These are phyloP conservation scores for Protosalanx chinensis DNA, from an alignment of 2,797 vertebrate species.

Conservation along the genomic window DNA sequence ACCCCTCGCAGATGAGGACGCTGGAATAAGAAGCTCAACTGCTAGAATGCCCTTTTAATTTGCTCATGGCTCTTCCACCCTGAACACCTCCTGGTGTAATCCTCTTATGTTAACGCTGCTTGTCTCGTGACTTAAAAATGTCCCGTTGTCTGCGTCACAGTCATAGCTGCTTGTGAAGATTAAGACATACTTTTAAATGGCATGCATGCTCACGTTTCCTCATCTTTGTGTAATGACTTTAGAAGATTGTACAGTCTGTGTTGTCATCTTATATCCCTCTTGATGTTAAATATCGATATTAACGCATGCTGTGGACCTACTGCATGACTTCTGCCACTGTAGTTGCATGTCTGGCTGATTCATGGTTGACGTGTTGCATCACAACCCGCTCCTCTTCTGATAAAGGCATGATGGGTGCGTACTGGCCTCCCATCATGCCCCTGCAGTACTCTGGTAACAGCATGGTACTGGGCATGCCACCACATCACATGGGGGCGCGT, in stretches of 20 bases:
- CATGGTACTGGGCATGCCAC: conserved; percentile 90
- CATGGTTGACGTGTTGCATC: conserved; percentile 84
- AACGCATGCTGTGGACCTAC: conserved; percentile 42
- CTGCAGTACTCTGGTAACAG: conserved; percentile 84
- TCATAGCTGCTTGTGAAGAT: no score
- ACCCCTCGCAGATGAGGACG: conserved; percentile 75
- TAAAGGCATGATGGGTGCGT: conserved; percentile 91
- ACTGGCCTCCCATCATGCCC: conserved; percentile 86
- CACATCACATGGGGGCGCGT: conserved; percentile 88
- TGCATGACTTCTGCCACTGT: conserved; percentile 61
- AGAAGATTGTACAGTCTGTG: no score
- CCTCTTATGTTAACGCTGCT: background rate
- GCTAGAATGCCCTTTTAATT: conserved; percentile 43
- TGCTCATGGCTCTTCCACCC: background rate
- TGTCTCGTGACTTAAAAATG: conserved; percentile 18
- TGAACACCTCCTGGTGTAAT: conserved; percentile 14
- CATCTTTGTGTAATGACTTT: no score
- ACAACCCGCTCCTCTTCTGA: conserved; percentile 64
- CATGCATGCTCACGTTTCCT: no score
- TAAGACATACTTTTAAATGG: no score
- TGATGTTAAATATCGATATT: conserved; percentile 22
- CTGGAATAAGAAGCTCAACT: conserved; percentile 74
- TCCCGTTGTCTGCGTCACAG: background rate
- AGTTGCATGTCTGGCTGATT: conserved; percentile 90
- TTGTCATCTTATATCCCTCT: background rate